Conservation (phyloP, 2,797 vertebrate species). For the Momotus momota region DNA sequence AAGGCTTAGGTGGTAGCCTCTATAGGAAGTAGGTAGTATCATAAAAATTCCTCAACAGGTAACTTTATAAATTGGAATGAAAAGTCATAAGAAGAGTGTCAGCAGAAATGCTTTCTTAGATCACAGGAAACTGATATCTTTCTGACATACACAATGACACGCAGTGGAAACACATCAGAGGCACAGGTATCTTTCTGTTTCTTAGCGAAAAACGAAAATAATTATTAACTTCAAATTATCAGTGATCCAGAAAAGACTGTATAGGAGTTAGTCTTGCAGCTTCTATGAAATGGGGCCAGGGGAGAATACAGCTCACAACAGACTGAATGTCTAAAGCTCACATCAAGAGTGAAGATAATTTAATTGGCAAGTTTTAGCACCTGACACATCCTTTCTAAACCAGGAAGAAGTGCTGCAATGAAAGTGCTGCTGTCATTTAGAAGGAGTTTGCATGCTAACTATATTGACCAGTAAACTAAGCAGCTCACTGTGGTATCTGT, state of each 20-base stretch:
- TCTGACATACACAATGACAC: slow-evolving; percentile 11
- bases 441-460: slow-evolving; percentile 14
- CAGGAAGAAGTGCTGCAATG: not conserved
- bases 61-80: slow-evolving; percentile 68
- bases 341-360: slow-evolving; percentile 27
- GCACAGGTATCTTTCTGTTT: not conserved
- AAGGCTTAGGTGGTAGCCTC: slow-evolving; percentile 63
- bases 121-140: slow-evolving; percentile 11
- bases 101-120: slow-evolving; percentile 59
- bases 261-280: not conserved
- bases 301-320: not conserved
- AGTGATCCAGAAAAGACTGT: not conserved
- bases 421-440: not conserved
- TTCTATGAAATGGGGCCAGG: not conserved
- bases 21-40: slow-evolving; percentile 40
- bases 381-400: not conserved
- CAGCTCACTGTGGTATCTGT: not conserved
- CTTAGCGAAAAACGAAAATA: not conserved
- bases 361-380: slow-evolving; percentile 50
- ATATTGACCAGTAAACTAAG: not conserved
- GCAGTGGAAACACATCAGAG: slow-evolving; percentile 7
- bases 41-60: slow-evolving; percentile 62
- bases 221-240: not conserved
- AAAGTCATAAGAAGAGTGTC: slow-evolving; percentile 39
- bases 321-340: slow-evolving; percentile 2